Percentiles rank a stretch among this genome's conserved stretches.
These are phyloP conservation scores for Triplophysa siluroides DNA, from an alignment of 2,113 vertebrate species.

Conservation along the genomic window DNA sequence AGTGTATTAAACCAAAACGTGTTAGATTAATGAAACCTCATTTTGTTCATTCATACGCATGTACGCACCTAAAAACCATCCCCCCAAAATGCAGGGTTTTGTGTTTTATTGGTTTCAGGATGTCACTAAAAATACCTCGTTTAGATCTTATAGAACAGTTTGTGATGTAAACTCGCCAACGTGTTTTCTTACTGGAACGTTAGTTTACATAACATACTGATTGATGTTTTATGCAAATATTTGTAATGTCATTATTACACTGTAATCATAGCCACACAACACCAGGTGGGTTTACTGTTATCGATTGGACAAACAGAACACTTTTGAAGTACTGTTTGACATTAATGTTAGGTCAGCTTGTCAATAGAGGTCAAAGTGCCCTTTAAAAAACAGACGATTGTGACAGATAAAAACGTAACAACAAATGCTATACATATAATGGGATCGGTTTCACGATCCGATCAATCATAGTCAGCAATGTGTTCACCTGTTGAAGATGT, in stretches of 20 bases:
- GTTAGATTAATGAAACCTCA: neutral
- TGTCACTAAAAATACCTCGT: too few relatives aligned
- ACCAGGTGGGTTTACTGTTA: neutral
- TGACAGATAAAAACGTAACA: constrained; percentile 1
- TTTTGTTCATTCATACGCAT: too few relatives aligned
- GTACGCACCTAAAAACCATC: too few relatives aligned
- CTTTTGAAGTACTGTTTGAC: neutral
- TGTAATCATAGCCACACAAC: neutral
- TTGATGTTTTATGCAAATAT: neutral
- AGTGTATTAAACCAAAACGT: neutral
- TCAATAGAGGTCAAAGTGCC: neutral
- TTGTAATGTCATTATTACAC: neutral
- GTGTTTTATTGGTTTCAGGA: neutral
- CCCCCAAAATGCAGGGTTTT: neutral
- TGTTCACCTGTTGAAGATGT: constrained; percentile 57
- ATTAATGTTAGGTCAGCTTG: neutral
- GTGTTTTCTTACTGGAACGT: too few relatives aligned
- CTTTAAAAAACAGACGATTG: neutral
- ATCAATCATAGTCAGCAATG: neutral
- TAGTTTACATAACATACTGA: too few relatives aligned
- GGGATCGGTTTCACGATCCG: constrained; percentile 23
- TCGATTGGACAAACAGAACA: neutral
- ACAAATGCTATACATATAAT: constrained; percentile 20
- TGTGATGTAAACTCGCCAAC: too few relatives aligned
- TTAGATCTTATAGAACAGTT: too few relatives aligned